phyloP scores from a whole-genome alignment of 92 coral and sea anemone genomes.

The Epizoanthus rinbou region DNA sequence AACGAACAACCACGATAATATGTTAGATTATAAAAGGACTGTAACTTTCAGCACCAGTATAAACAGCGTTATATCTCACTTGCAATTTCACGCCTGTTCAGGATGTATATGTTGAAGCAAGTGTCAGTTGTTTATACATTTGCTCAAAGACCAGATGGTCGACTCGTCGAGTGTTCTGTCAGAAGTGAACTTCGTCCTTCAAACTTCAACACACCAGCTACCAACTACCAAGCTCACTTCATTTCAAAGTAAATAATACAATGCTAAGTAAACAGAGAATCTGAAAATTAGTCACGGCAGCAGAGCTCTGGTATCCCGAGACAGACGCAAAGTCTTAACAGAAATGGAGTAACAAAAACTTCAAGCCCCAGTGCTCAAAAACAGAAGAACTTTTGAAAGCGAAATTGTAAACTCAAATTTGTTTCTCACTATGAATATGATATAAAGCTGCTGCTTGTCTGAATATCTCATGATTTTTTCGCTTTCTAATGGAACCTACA shows the following conservation, averaged over 20 bases:
- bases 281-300: not conserved
- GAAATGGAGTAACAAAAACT: not conserved
- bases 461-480: not conserved
- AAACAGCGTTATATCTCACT: not conserved
- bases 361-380: constrained; percentile 32
- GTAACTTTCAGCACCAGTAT: not conserved
- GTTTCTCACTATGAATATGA: not conserved
- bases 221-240: not conserved
- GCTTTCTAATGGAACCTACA: not conserved
- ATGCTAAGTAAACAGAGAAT: not conserved
- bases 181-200: no score
- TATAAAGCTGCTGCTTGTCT: not conserved
- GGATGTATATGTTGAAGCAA: not conserved
- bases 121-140: no score
- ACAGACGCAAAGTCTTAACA: not conserved
- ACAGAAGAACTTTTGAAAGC: constrained; percentile 13
- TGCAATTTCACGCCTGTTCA: constrained; percentile 10
- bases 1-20: not conserved
- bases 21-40: not conserved
- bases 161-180: not conserved
- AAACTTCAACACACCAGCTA: not conserved
- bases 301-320: not conserved
- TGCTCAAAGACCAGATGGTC: not conserved
- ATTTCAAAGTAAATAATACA: not conserved
- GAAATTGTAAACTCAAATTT: not conserved